Conservation (phyloP, 2,888 invertebrate genomes). For the Xestoiulus laeticollis region DNA sequence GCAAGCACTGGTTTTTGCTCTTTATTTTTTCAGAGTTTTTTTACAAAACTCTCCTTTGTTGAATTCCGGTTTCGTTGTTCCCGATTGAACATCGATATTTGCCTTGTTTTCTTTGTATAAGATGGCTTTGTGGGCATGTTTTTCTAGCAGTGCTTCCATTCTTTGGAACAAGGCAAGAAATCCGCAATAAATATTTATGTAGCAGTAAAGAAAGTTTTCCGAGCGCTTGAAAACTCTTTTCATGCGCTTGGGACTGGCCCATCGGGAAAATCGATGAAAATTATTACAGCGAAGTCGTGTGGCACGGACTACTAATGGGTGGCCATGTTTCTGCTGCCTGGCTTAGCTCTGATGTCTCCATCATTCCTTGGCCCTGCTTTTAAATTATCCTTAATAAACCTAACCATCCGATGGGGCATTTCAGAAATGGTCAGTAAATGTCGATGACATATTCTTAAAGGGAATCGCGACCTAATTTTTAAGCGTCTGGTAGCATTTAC, state of each 20-base stretch:
- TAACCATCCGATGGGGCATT: slow-evolving; percentile 11
- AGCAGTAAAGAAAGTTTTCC: slow-evolving; percentile 29
- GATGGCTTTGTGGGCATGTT: slow-evolving; percentile 11
- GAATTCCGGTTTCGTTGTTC: background rate
- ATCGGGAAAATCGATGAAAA: slow-evolving; percentile 22
- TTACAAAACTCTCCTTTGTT: background rate
- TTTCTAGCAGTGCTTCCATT: slow-evolving; percentile 3
- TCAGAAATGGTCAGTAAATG: background rate
- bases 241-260: background rate
- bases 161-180: slow-evolving; percentile 7
- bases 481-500: no score
- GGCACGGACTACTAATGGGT: slow-evolving; percentile 24
- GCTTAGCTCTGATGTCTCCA: slow-evolving; percentile 23
- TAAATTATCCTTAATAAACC: slow-evolving; percentile 37
- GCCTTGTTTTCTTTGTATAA: background rate
- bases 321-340: background rate
- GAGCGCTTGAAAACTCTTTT: slow-evolving; percentile 13
- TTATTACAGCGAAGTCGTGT: slow-evolving; percentile 33
- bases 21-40: no score
- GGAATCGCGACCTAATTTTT: background rate
- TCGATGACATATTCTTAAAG: background rate
- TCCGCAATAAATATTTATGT: slow-evolving; percentile 34
- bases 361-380: background rate
- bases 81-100: background rate
- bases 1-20: no score